phyloP scores from a whole-genome alignment of 2,888 invertebrate species.

The Stenichneumon culpator region DNA sequence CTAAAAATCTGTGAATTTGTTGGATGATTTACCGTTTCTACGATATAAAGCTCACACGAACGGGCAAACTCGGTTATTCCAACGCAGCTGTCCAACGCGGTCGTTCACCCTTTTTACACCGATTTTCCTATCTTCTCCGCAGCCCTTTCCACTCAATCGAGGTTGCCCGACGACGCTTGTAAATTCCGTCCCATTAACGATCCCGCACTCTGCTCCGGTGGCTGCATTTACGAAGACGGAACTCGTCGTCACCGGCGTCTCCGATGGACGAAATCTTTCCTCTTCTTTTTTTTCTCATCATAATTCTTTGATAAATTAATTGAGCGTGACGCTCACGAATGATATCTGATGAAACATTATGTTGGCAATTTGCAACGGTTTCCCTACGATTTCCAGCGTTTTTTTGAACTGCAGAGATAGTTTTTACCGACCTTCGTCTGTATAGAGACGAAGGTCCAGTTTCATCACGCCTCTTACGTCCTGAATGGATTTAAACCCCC shows the following conservation, averaged over 20 bases:
- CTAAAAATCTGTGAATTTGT: slow-evolving; percentile 76
- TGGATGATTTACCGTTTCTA: slow-evolving; percentile 68
- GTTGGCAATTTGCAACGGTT: too few species aligned
- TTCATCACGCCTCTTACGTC: too few species aligned
- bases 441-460: too few species aligned
- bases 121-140: slow-evolving; percentile 18
- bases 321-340: too few species aligned
- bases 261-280: background rate
- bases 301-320: background rate
- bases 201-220: slow-evolving; percentile 72
- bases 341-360: too few species aligned
- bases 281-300: background rate
- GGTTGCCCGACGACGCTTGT: slow-evolving; percentile 15
- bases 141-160: slow-evolving; percentile 19
- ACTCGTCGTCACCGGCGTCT: background rate
- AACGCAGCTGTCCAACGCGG: slow-evolving; percentile 2
- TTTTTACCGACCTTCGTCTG: too few species aligned
- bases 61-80: background rate
- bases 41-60: slow-evolving; percentile 72
- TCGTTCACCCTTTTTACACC: background rate
- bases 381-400: too few species aligned
- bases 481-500: too few species aligned
- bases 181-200: slow-evolving; percentile 73
- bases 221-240: slow-evolving; percentile 1
- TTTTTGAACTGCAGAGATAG: too few species aligned